Base-by-base conservation (phyloP, 2,888 invertebrate genomes). In the Idaea aversata region DNA sequence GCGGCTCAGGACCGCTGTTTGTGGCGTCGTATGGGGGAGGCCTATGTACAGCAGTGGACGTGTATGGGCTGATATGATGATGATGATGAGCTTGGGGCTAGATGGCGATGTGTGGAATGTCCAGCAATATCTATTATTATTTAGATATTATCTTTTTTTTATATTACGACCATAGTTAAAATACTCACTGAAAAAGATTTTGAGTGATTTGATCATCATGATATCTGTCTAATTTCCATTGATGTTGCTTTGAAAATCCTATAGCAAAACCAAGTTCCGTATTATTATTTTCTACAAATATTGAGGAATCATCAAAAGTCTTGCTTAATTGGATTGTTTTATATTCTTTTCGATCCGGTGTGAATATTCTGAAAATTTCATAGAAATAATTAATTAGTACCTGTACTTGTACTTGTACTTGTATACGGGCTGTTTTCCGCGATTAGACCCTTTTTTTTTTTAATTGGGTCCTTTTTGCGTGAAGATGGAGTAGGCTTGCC, bases 181-280 rank as follows among this genome's bases (percentile, higher is more conserved):
- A 34, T 36, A 59, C 68, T 67, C 65, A 72, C 73, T 64, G 69
- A 36, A 72, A 73, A 13, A 75, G 65, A 16, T 34, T 65, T n/a
- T 73, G 63, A 6, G 67, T 65, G 3, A 74, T 16, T 38, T 72
- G 73, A 15, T 15, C 36, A 60, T 69, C 65, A n/a, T 61, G 62
- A 58, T 36, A 73, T 2, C 66, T 62, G 61, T 73, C 72, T 4
- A 61, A 59, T 7, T 36, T 65, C 4, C 66, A 65, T 61, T 70
- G 67, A 0, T n/a, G 15, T 62, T 76, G 73, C 10, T 63, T 66
- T 6, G 59, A 15, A 15, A 74, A 6, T 2, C 76, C 76, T 25
- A 64, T 65, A 10, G 67, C 34, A 3, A 76, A 63, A n/a, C 58
- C 65, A 38, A n/a, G 59, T 5, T 65, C 67, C 34, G 63, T 62